A percentile compares a stretch with the other conserved stretches of the same genome.
These are phyloP conservation scores for Heteronetta atricapilla DNA, from an alignment of 2,113 vertebrate species.

Conservation along the genomic window DNA sequence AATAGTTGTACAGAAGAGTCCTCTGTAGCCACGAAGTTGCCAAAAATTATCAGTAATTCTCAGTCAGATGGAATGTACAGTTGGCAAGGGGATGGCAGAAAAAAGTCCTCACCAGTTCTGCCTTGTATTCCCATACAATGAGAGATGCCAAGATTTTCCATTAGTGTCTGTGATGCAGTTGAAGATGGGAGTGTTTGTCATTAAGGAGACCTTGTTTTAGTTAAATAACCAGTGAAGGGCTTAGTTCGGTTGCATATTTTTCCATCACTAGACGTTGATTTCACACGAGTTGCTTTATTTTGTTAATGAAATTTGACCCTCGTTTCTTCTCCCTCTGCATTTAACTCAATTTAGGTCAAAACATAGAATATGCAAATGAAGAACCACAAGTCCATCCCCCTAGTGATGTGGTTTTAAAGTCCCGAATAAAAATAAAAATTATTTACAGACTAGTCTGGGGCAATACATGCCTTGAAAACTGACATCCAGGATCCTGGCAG, in stretches of 20 bases:
- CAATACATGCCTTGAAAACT: slow-evolving; percentile 37
- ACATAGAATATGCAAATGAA: slow-evolving; percentile 59
- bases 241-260: slow-evolving; percentile 20
- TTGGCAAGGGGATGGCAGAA: slow-evolving; percentile 67
- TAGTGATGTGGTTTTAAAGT: slow-evolving; percentile 56
- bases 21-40: slow-evolving; percentile 67
- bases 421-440: slow-evolving; percentile 51
- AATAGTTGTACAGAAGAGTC: slow-evolving; percentile 70
- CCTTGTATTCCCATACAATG: slow-evolving; percentile 60
- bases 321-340: slow-evolving; percentile 8
- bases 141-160: slow-evolving; percentile 59
- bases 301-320: slow-evolving; percentile 51
- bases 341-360: slow-evolving; percentile 56
- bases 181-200: slow-evolving; percentile 66
- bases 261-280: slow-evolving; percentile 2
- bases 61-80: slow-evolving; percentile 75
- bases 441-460: slow-evolving; percentile 48
- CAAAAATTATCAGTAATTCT: slow-evolving; percentile 75
- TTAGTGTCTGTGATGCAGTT: slow-evolving; percentile 46
- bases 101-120: slow-evolving; percentile 58
- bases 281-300: slow-evolving; percentile 59
- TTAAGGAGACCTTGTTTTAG: slow-evolving; percentile 62
- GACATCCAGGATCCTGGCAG: slow-evolving; percentile 28
- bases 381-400: slow-evolving; percentile 47
- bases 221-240: slow-evolving; percentile 53